Conservation (phyloP, 2,888 invertebrate species). For the Heliconius ismenius region DNA sequence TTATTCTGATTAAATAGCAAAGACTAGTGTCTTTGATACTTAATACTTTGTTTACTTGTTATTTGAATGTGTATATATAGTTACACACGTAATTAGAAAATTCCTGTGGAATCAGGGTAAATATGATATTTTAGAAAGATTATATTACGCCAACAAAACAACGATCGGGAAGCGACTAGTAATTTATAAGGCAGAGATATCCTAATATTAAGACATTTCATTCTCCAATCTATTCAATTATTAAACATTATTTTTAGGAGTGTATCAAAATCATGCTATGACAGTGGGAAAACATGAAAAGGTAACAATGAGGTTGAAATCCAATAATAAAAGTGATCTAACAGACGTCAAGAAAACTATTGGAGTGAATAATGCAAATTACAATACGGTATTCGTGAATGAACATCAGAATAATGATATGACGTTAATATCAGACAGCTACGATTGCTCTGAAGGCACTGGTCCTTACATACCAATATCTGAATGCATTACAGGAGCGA, state of each 20-base stretch:
- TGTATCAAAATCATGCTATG: constrained; percentile 39
- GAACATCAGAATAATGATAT: constrained; percentile 18
- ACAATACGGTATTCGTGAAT: constrained; percentile 10
- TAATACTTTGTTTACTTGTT: too few species aligned
- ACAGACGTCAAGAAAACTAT: neutral
- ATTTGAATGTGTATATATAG: too few species aligned
- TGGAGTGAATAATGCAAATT: constrained; percentile 28
- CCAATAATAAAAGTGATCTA: constrained; percentile 13
- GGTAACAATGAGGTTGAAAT: constrained; percentile 21
- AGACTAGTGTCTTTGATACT: too few species aligned
- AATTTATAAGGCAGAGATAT: neutral
- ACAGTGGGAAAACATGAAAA: constrained; percentile 31
- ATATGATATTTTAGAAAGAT: too few species aligned
- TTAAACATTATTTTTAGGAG: constrained; percentile 36
- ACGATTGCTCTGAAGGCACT: constrained; percentile 62
- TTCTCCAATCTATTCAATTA: neutral
- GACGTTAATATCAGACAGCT: constrained; percentile 51
- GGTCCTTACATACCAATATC: constrained; percentile 96
- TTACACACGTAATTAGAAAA: too few species aligned
- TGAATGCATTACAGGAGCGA: constrained; percentile 93
- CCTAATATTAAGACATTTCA: neutral
- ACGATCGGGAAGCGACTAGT: too few species aligned
- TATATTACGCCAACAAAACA: too few species aligned
- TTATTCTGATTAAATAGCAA: too few species aligned
- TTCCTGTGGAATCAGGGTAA: too few species aligned